A percentile compares a stretch with the other conserved stretches of the same genome.
Conservation (phyloP, 37 sponge, comb jelly and placozoan genomes). For the Bolinopsis microptera region DNA sequence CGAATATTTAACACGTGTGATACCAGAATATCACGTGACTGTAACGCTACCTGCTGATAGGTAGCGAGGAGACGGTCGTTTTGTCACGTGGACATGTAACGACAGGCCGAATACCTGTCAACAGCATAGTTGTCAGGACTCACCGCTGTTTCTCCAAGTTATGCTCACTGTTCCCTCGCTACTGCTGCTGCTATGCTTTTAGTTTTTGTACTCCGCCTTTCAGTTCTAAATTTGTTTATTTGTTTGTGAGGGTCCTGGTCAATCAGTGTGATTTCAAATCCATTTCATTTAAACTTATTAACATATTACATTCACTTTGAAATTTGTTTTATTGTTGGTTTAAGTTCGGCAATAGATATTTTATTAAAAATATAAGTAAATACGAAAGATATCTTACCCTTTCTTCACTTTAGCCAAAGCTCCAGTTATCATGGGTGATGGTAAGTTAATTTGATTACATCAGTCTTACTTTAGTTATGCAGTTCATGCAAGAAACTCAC, state of each 20-base stretch:
- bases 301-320: not conserved
- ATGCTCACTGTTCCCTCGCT: not conserved
- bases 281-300: not conserved
- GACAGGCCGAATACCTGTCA: conserved; percentile 54
- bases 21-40: not conserved
- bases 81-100: not conserved
- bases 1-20: not conserved
- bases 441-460: not conserved
- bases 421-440: not conserved
- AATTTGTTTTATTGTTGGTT: not conserved
- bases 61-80: not conserved
- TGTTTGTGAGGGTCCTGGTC: not conserved
- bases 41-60: not conserved
- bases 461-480: too few relatives aligned
- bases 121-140: not conserved
- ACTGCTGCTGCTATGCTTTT: not conserved
- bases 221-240: not conserved
- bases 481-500: too few relatives aligned
- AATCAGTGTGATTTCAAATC: not conserved
- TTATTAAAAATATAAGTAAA: not conserved
- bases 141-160: not conserved
- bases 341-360: not conserved
- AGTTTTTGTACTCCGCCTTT: not conserved
- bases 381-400: too few relatives aligned
- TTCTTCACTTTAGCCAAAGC: not conserved